Conservation (phyloP, 2,888 invertebrate genomes). For the Salpingus planirostris region DNA sequence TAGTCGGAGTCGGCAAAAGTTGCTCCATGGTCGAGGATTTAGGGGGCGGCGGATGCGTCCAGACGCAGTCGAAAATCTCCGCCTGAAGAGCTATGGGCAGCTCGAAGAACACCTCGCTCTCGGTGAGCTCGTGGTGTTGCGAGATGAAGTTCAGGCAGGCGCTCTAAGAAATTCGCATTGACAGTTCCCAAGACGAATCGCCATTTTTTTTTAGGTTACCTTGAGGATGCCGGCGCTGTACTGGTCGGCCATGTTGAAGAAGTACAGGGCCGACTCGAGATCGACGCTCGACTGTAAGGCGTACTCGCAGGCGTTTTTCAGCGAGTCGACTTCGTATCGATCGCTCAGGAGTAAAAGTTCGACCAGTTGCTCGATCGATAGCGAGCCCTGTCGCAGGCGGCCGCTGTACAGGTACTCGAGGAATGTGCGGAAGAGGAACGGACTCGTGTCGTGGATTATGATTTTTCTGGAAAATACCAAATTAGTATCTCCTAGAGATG, state of each 20-base stretch:
- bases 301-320: constrained; percentile 56
- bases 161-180: constrained; percentile 35
- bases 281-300: constrained; percentile 51
- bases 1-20: constrained; percentile 19
- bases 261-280: constrained; percentile 54
- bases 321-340: constrained; percentile 51
- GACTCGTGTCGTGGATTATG: constrained; percentile 55
- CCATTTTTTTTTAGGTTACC: constrained; percentile 34
- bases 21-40: constrained; percentile 20
- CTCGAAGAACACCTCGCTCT: constrained; percentile 49
- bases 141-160: constrained; percentile 46
- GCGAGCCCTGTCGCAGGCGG: constrained; percentile 42
- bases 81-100: constrained; percentile 49
- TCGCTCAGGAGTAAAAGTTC: constrained; percentile 58
- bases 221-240: constrained; percentile 50
- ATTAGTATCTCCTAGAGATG: too few species aligned
- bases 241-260: constrained; percentile 58
- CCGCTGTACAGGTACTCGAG: constrained; percentile 58
- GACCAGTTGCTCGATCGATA: constrained; percentile 48
- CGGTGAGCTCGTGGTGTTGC: constrained; percentile 46
- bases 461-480: constrained; percentile 47
- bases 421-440: constrained; percentile 52
- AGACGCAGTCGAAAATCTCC: constrained; percentile 47
- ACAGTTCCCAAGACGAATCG: background rate
- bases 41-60: constrained; percentile 26